These are phyloP conservation scores for Melitaea cinxia DNA, from an alignment of 1,140 invertebrate genomes.

Conservation along the genomic window DNA sequence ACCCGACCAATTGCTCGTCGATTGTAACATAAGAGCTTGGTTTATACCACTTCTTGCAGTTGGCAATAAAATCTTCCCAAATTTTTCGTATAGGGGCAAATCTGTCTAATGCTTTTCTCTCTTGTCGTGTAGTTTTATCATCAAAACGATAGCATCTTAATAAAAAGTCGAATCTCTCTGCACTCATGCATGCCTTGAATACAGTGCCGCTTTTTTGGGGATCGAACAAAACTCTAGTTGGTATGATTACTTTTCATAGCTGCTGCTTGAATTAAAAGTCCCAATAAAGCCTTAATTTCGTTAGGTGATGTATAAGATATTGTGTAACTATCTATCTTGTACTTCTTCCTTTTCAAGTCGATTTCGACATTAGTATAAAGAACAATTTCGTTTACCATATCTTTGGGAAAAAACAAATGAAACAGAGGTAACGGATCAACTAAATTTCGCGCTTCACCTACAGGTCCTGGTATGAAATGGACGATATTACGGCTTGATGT, in stretches of 20 bases:
- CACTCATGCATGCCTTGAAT: background rate
- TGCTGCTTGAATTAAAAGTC: background rate
- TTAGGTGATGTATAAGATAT: background rate
- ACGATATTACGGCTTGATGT: no score
- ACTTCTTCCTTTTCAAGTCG: background rate
- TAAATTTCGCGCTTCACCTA: no score
- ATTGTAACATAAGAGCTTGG: no score
- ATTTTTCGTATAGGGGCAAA: background rate
- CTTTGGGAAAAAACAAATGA: background rate
- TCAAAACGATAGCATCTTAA: background rate
- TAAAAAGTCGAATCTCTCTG: constrained; percentile 3
- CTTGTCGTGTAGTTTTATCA: background rate
- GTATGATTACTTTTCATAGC: background rate
- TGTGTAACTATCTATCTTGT: background rate
- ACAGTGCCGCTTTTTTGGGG: no score
- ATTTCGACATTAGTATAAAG: background rate
- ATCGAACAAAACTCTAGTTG: no score
- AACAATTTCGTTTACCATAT: background rate
- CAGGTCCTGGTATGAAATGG: no score
- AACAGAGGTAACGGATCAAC: no score
- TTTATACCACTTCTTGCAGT: no score
- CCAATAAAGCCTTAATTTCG: constrained; percentile 1
- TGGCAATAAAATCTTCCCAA: background rate
- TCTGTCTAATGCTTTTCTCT: background rate
- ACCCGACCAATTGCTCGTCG: no score